Base-by-base conservation (phyloP, 2,888 invertebrate species). In the Colostygia pectinataria region DNA sequence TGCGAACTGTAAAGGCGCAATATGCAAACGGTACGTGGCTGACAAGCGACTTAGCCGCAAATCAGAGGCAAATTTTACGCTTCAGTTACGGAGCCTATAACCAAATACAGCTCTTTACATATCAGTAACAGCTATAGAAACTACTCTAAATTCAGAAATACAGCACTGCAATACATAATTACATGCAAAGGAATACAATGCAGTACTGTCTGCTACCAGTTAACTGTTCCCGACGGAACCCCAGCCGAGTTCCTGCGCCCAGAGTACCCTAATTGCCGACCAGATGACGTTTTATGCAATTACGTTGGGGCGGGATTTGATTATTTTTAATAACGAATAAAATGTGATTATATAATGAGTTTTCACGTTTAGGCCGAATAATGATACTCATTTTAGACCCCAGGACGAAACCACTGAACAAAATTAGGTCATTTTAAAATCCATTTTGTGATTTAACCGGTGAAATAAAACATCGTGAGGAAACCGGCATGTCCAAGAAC, bases 261-360 rank as follows among this genome's bases (percentile, higher is more conserved):
- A 59, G 38, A 55, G 61, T 63, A 53, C 57, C 59, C 55, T 68
- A 65, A 65, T 65, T 65, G 63, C 69, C 65, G 63, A 66, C 66
- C 64, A 61, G 71, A 69, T 69, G 77, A 74, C 66, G 66, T 66
- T 72, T 74, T 65, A 71, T 73, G 63, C 68, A 71, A 71, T 79
- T 72, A 75, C 49, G 28, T 12, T 24, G 32, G 32, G 32, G 28
- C 23, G 27, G 45, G 33, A 57, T 60, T 62, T 45, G 41, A 27
- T 44, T 51, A 42, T 59, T 52, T 59, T 59, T 38, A 58, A 61
- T 57, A 49, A 49, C 28, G 45, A 49, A 38, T 33, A 39, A n/a
- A 33, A 33, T 32, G 32, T 29, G 13, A 6, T 33, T 32, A 36
- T 44, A 33, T 42, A 28, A 29, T 38, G 32, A 48, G 34, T 28